phyloP scores from a whole-genome alignment of 2,113 vertebrate species.

The Origma solitaria region DNA sequence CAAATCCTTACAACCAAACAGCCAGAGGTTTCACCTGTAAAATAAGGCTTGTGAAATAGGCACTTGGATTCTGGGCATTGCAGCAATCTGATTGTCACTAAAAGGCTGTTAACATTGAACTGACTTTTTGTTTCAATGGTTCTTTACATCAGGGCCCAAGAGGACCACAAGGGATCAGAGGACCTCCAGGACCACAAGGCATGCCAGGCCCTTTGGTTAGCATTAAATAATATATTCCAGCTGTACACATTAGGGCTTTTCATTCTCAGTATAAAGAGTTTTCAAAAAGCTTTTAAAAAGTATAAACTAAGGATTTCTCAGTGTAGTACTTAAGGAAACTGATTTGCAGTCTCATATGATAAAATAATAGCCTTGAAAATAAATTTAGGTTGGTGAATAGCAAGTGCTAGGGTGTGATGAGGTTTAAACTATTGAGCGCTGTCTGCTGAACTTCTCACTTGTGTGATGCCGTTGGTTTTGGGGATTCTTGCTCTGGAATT shows the following conservation, averaged over 20 bases:
- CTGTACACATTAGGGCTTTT: neutral
- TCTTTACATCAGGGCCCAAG: conserved; percentile 49
- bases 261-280: neutral
- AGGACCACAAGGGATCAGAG: conserved; percentile 59
- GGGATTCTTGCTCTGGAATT: neutral
- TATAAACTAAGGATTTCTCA: neutral
- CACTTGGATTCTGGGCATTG: neutral
- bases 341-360: neutral
- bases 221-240: neutral
- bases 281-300: neutral
- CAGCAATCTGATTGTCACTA: neutral
- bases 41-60: neutral
- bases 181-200: conserved; percentile 54
- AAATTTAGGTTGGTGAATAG: neutral
- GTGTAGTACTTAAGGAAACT: neutral
- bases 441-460: neutral
- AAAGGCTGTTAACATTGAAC: neutral
- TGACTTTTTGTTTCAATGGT: neutral
- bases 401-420: neutral
- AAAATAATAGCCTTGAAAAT: neutral
- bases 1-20: neutral
- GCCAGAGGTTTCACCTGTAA: neutral
- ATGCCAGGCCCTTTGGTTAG: conserved; percentile 50
- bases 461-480: neutral
- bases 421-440: neutral